Percentiles rank a stretch among this genome's conserved stretches.
These are phyloP conservation scores for Macropodus opercularis DNA, from an alignment of 2,797 vertebrate species.

Conservation along the genomic window DNA sequence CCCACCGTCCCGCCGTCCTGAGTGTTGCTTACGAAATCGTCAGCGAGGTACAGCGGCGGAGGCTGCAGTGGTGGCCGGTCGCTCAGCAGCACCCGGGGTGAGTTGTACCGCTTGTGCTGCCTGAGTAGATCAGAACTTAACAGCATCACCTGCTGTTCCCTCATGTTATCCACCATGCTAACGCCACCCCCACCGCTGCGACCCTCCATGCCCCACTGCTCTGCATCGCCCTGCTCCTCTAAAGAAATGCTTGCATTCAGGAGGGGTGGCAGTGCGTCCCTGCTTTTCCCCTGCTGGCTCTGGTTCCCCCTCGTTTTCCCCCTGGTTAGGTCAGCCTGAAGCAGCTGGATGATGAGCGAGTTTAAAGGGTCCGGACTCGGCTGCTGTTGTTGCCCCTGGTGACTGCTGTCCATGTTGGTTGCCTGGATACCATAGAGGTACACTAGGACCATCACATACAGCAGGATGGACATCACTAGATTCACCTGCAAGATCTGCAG, in stretches of 20 bases:
- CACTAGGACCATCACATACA: constrained; percentile 97
- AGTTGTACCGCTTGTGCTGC: constrained; percentile 92
- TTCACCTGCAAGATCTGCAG: constrained; percentile 98
- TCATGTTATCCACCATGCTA: background rate
- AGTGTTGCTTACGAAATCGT: constrained; percentile 86
- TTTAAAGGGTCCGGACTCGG: constrained; percentile 92
- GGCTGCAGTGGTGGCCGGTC: constrained; percentile 90
- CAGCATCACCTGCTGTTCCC: constrained; percentile 82
- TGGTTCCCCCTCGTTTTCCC: constrained; percentile 73
- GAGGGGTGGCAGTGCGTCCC: constrained; percentile 38
- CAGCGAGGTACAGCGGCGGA: constrained; percentile 89
- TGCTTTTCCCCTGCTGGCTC: constrained; percentile 62
- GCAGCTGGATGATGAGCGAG: constrained; percentile 95
- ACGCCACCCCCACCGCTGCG: constrained; percentile 35
- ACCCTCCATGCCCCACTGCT: constrained; percentile 43
- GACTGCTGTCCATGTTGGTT: constrained; percentile 88
- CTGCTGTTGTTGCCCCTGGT: constrained; percentile 75
- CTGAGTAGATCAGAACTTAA: constrained; percentile 87
- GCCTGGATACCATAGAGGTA: constrained; percentile 98
- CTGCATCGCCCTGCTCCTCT: constrained; percentile 42
- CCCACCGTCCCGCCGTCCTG: constrained; percentile 31
- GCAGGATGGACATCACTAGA: constrained; percentile 99
- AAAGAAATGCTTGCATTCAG: constrained; percentile 36
- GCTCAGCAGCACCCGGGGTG: constrained; percentile 92
- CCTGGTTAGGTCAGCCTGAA: constrained; percentile 93